These are phyloP conservation scores for Mungos mungo DNA, from an alignment of 2,113 vertebrate species.

Conservation along the genomic window DNA sequence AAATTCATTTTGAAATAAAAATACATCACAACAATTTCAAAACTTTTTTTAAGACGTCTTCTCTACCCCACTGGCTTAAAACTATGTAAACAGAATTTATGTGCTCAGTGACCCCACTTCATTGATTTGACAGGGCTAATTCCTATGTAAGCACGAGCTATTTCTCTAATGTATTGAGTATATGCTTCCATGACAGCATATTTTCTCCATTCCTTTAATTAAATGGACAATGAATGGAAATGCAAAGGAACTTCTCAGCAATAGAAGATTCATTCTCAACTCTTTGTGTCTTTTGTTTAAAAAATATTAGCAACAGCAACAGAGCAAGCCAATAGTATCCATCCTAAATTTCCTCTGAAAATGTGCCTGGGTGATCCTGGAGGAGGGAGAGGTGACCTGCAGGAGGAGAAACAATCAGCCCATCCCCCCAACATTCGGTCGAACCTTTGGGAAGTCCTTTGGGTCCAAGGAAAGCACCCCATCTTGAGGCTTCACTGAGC, in stretches of 20 bases:
- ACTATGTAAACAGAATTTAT: slow-evolving; percentile 58
- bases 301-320: background rate
- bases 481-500: background rate
- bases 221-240: slow-evolving; percentile 22
- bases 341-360: background rate
- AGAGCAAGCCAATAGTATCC: background rate
- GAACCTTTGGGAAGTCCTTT: background rate
- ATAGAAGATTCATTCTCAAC: background rate
- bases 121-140: slow-evolving; percentile 59
- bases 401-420: background rate
- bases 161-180: slow-evolving; percentile 14
- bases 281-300: background rate
- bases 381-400: background rate
- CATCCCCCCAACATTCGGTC: background rate
- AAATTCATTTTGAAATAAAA: slow-evolving; percentile 35
- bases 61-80: slow-evolving; percentile 29
- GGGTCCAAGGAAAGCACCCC: background rate
- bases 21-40: background rate
- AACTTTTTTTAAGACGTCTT: background rate
- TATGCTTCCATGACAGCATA: background rate
- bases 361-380: background rate
- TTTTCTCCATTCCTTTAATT: slow-evolving; percentile 58
- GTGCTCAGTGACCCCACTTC: slow-evolving; percentile 38
- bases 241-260: background rate
- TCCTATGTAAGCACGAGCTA: slow-evolving; percentile 18